phyloP scores from a whole-genome alignment of 2,797 vertebrate genomes.

The Notamacropus eugenii region DNA sequence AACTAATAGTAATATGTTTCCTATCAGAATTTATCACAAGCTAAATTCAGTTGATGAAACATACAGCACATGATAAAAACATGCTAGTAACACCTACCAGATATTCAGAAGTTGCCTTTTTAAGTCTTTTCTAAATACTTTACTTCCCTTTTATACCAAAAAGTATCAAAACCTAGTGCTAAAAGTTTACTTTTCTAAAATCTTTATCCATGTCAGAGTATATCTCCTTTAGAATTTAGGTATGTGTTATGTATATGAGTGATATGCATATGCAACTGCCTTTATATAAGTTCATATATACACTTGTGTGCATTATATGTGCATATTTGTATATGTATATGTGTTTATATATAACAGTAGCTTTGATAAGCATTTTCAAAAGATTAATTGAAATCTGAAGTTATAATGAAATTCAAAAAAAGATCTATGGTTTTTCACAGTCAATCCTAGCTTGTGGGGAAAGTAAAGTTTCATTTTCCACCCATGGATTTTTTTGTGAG shows the following conservation, averaged over 20 bases:
- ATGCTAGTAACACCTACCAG: conserved; percentile 11
- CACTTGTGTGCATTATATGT: not conserved
- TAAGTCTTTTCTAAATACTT: conserved; percentile 20
- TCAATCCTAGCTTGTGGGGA: not conserved
- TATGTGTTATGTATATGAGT: not conserved
- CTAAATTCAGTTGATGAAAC: conserved; percentile 26
- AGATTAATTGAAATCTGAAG: not conserved
- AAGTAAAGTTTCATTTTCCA: not conserved
- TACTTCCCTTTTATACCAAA: conserved; percentile 20
- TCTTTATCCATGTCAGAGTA: conserved; percentile 24
- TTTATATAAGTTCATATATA: not conserved
- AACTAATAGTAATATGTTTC: conserved; percentile 21
- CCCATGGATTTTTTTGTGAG: not conserved
- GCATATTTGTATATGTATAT: not conserved
- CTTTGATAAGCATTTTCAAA: not conserved
- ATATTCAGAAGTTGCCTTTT: not conserved
- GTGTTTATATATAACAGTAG: not conserved
- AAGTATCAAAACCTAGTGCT: not conserved
- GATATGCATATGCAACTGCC: not conserved
- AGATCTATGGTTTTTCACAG: not conserved
- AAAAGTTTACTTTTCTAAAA: not conserved
- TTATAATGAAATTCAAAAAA: not conserved
- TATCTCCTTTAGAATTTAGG: conserved; percentile 36
- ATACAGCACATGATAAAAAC: not conserved
- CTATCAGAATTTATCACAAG: not conserved